Evolutionary conservation across 2,797 vertebrate genomes (phyloP).

Genomic region (Potorous gilbertii): DNA sequence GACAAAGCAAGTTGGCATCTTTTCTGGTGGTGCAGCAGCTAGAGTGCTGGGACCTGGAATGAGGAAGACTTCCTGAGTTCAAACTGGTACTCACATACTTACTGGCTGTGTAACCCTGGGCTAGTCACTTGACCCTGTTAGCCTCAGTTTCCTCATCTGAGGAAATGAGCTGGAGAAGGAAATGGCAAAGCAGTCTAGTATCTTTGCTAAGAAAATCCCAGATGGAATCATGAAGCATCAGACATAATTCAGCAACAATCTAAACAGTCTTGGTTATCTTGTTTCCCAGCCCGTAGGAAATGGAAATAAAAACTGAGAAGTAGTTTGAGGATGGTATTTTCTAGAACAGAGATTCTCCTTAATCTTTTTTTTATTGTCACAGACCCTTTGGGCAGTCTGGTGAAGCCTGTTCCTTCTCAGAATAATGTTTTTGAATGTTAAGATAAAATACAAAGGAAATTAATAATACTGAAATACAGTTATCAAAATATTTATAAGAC

Average conservation of each 20-base stretch:
- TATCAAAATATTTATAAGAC: not conserved
- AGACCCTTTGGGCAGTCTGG: not conserved
- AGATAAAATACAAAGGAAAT: not conserved
- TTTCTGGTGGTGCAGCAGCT: too few relatives aligned
- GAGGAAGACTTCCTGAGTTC: too few relatives aligned
- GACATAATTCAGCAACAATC: not conserved
- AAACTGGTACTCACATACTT: too few relatives aligned
- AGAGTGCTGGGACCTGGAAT: too few relatives aligned
- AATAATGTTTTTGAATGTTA: not conserved
- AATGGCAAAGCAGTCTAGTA: not conserved
- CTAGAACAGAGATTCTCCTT: not conserved
- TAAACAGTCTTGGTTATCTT: not conserved
- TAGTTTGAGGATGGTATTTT: not conserved
- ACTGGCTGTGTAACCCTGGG: too few relatives aligned
- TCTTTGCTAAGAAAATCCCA: not conserved
- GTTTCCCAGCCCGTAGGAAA: not conserved
- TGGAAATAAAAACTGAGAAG: slow-evolving; percentile 6
- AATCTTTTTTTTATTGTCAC: not conserved
- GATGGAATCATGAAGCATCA: not conserved
- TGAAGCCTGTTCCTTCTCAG: not conserved
- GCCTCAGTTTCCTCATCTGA: not conserved
- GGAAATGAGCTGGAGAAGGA: not conserved
- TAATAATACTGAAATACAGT: not conserved
- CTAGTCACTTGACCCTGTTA: not conserved
- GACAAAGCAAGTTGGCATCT: too few relatives aligned